Percentiles rank a stretch among this genome's conserved stretches.
Conservation (phyloP, 2,888 invertebrate genomes). For the Flexamia atlantica region DNA sequence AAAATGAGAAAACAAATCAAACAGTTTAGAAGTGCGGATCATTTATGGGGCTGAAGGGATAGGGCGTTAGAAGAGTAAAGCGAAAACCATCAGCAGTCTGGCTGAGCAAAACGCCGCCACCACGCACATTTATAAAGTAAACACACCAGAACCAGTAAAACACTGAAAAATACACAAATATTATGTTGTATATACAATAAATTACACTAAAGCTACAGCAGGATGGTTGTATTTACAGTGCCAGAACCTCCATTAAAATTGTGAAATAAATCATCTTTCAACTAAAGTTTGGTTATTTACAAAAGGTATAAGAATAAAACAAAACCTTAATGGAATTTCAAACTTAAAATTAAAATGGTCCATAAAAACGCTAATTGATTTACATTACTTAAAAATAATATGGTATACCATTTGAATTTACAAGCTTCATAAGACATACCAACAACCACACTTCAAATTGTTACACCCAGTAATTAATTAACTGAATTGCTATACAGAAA, state of each 20-base stretch:
- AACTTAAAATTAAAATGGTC: background rate
- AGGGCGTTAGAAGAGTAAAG: conserved; percentile 77
- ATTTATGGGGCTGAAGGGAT: conserved; percentile 73
- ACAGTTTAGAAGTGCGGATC: conserved; percentile 66
- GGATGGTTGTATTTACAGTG: conserved; percentile 53
- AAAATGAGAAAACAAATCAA: conserved; percentile 67
- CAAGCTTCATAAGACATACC: background rate
- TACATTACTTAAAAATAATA: too few relatives aligned
- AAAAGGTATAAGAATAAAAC: background rate
- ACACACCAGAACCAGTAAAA: conserved; percentile 64
- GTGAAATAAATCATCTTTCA: background rate
- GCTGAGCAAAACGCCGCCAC: conserved; percentile 58
- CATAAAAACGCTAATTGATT: too few relatives aligned
- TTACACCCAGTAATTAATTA: background rate
- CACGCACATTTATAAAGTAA: conserved; percentile 63
- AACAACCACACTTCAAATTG: background rate
- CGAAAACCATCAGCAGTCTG: conserved; percentile 39
- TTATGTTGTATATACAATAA: conserved; percentile 43
- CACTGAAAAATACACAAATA: conserved; percentile 64
- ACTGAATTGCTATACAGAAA: background rate
- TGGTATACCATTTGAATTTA: too few relatives aligned
- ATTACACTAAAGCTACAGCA: conserved; percentile 53
- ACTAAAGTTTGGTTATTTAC: conserved; percentile 39
- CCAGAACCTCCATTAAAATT: background rate
- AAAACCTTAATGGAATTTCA: background rate